Percentiles rank a stretch among this genome's conserved stretches.
Conservation (phyloP, 1,140 invertebrate species). For the Planococcus citri region DNA sequence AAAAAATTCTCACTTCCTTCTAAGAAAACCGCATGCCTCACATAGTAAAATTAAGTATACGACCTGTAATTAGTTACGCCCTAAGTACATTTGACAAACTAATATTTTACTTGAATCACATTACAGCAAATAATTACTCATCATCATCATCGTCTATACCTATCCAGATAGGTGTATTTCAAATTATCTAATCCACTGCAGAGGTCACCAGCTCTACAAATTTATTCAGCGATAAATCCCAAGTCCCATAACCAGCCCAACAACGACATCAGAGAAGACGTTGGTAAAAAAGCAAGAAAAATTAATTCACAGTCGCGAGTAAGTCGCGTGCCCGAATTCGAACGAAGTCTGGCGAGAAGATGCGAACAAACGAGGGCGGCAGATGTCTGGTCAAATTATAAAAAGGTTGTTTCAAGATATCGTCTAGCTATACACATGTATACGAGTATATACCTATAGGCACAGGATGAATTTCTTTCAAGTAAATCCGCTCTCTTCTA, state of each 20-base stretch:
- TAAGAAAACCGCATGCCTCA: background rate
- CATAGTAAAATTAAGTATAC: background rate
- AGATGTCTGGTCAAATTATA: conserved; percentile 20
- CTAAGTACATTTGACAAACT: background rate
- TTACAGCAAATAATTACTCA: background rate
- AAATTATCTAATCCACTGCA: too few relatives aligned
- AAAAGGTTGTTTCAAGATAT: conserved; percentile 18
- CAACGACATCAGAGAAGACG: too few relatives aligned
- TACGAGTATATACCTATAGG: too few relatives aligned
- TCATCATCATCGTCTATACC: background rate
- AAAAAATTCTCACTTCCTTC: background rate
- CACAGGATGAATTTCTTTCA: conserved; percentile 10
- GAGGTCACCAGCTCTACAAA: too few relatives aligned
- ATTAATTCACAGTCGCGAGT: conserved; percentile 6
- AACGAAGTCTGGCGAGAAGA: background rate
- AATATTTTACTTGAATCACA: background rate
- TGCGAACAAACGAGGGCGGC: conserved; percentile 1
- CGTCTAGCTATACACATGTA: background rate
- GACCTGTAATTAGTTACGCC: conserved; percentile 6
- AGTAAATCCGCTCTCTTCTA: conserved; percentile 10
- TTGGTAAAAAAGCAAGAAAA: background rate
- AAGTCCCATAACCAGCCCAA: too few relatives aligned
- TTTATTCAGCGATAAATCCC: too few relatives aligned
- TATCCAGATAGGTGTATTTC: too few relatives aligned
- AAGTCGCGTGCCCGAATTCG: conserved; percentile 5